Percentiles rank a stretch among this genome's conserved stretches.
These are phyloP conservation scores for Anableps anableps DNA, from an alignment of 2,797 vertebrate species.

Conservation along the genomic window DNA sequence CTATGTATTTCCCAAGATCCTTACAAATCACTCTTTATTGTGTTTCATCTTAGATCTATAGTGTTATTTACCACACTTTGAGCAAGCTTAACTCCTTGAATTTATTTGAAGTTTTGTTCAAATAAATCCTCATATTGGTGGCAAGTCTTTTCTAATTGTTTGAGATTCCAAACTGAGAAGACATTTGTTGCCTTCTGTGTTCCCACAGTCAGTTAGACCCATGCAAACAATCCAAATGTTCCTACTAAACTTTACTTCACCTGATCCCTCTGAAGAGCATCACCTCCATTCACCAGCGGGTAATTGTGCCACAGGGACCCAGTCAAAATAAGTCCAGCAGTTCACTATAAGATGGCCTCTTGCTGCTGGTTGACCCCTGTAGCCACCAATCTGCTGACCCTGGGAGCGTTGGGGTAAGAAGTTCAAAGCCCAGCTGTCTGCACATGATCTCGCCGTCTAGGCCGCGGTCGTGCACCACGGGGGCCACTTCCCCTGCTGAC, in stretches of 20 bases:
- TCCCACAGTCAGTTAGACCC: slow-evolving; percentile 18
- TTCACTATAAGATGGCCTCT: slow-evolving; percentile 74
- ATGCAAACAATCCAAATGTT: slow-evolving; percentile 54
- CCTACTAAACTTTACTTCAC: slow-evolving; percentile 70
- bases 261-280: slow-evolving; percentile 62
- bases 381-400: slow-evolving; percentile 79
- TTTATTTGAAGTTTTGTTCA: slow-evolving; percentile 71
- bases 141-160: slow-evolving; percentile 63
- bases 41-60: slow-evolving; percentile 71
- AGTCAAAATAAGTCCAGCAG: slow-evolving; percentile 76
- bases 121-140: slow-evolving; percentile 55
- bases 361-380: slow-evolving; percentile 72
- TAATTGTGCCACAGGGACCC: slow-evolving; percentile 73
- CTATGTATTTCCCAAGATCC: slow-evolving; percentile 78
- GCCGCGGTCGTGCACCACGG: slow-evolving; percentile 56
- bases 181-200: slow-evolving; percentile 42
- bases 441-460: slow-evolving; percentile 70
- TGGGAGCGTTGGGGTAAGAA: slow-evolving; percentile 75
- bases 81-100: slow-evolving; percentile 62
- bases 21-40: slow-evolving; percentile 78
- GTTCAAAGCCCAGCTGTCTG: slow-evolving; percentile 82
- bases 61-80: slow-evolving; percentile 70
- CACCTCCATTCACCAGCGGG: slow-evolving; percentile 64
- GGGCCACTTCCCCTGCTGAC: slow-evolving; percentile 72
- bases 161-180: slow-evolving; percentile 44